A percentile compares a stretch with the other conserved stretches of the same genome.
These are phyloP conservation scores for Cryptomyrus ogoouensis DNA, from an alignment of 2,113 vertebrate genomes.

Conservation along the genomic window DNA sequence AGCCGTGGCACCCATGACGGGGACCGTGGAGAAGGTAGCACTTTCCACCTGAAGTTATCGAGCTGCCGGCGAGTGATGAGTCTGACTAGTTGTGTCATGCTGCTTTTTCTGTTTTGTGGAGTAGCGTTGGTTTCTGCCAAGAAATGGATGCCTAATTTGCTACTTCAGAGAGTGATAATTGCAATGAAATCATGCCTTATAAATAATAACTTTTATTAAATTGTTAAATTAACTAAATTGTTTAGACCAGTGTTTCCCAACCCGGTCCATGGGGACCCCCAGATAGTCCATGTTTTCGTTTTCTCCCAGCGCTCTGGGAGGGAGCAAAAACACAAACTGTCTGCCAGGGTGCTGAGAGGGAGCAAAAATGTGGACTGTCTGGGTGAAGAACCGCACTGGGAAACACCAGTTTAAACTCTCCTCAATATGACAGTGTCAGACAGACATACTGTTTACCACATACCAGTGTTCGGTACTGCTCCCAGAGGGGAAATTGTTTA, in stretches of 20 bases:
- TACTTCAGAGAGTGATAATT: neutral
- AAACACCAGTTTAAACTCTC: neutral
- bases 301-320: neutral
- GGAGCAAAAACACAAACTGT: neutral
- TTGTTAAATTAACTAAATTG: too few species aligned
- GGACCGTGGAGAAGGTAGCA: constrained; percentile 91
- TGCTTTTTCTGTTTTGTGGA: neutral
- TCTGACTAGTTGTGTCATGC: neutral
- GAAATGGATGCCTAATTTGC: neutral
- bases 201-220: neutral
- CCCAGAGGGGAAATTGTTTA: neutral
- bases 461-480: neutral
- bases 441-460: neutral
- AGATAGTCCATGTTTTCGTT: neutral
- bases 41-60: neutral
- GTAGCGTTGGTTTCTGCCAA: neutral
- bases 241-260: neutral
- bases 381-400: neutral
- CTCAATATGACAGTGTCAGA: neutral
- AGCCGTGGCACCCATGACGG: constrained; percentile 87
- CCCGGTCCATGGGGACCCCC: neutral
- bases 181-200: neutral
- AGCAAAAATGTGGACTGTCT: neutral
- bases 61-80: neutral
- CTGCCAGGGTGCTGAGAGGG: neutral